phyloP scores from a whole-genome alignment of 1,140 invertebrate species.

The Magallana ariakensis region DNA sequence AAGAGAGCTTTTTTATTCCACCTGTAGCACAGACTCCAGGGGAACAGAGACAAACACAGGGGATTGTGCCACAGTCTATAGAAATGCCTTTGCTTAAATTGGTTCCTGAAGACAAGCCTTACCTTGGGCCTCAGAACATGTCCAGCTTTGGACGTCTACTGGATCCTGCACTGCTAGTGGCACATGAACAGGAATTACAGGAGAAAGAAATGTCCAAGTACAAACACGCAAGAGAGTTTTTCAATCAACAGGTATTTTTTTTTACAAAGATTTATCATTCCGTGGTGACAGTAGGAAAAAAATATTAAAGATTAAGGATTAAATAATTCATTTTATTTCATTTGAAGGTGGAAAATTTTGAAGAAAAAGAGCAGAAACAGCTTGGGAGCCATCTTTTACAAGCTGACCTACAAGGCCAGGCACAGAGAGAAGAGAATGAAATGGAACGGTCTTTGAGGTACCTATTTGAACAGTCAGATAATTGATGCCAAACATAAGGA shows the following conservation, averaged over 20 bases:
- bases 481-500: neutral
- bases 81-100: conserved; percentile 64
- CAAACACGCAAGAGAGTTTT: conserved; percentile 64
- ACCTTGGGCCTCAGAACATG: conserved; percentile 46
- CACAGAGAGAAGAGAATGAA: conserved; percentile 34
- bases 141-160: conserved; percentile 64
- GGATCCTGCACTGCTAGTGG: conserved; percentile 60
- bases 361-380: conserved; percentile 54
- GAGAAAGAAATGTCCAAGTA: conserved; percentile 62
- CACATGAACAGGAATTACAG: conserved; percentile 53
- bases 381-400: conserved; percentile 62
- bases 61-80: conserved; percentile 17
- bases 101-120: conserved; percentile 53
- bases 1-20: conserved; percentile 21
- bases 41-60: neutral
- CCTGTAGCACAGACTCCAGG: conserved; percentile 4
- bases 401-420: conserved; percentile 45
- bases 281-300: neutral
- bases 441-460: conserved; percentile 9
- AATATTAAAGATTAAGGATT: neutral
- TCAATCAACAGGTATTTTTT: conserved; percentile 61
- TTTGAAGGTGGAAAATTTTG: conserved; percentile 51
- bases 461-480: no score
- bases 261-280: neutral
- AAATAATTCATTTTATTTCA: neutral